Base-by-base conservation (phyloP, 2,888 invertebrate genomes). In the Agrochola lota region DNA sequence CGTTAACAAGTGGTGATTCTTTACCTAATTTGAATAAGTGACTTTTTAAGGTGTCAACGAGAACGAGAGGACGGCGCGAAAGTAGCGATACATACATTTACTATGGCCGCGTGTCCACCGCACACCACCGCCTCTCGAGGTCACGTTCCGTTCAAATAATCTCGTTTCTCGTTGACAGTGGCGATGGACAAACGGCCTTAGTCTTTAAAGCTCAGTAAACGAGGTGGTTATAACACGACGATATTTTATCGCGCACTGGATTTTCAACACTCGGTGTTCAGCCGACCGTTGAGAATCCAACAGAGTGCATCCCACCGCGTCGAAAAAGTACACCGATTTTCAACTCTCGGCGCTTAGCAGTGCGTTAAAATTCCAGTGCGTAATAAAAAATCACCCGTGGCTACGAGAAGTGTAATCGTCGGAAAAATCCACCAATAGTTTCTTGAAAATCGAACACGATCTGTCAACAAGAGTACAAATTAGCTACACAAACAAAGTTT, bases 381-480 rank as follows among this genome's bases (percentile, higher is more conserved):
- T 2, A 15, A 57, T n/a, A 57, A n/a, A 55, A 57, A 0, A n/a
- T n/a, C n/a, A 9, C 23, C 23, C 8, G 57, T n/a, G 4, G 5
- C 5, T n/a, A 11, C 57, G n/a, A 17, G 8, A 64, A 57, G 9
- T n/a, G n/a, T n/a, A n/a, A 60, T n/a, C 17, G 5, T 49, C 9
- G 64, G 57, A 70, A 78, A 78, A 70, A 78, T 59, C 40, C 59
- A 15, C 57, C 7, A 49, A 60, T 9, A 67, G 46, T 69, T 59
- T 76, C 49, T 43, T 52, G 26, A 75, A 75, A 70, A 70, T 46
- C 62, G 46, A 60, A 8, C 84, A 84, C 63, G 49, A 57, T 63
- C 20, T 52, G 62, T 71, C 52, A 64, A 55, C 57, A 64, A 55
- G 23, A 70, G 30, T 55, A 71, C 43, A 83, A 81, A 81, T 83